Base-by-base conservation (phyloP, 2,888 invertebrate species). In the Chymomyza amoena region DNA sequence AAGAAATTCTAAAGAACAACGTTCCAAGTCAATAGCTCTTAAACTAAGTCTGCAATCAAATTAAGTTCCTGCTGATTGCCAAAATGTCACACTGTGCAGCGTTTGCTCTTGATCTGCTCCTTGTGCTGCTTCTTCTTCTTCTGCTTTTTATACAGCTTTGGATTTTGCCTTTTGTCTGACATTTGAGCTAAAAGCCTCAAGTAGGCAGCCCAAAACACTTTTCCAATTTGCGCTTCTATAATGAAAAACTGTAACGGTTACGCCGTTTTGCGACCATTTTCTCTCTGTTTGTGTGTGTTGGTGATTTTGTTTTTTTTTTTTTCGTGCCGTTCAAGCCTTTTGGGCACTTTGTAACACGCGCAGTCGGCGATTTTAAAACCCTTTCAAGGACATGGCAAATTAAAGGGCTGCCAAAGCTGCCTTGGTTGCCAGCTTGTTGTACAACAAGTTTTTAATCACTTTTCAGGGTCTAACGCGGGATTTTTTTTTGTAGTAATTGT, bases 111-210 rank as follows among this genome's bases (percentile, higher is more conserved):
- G 32, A 32, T 9, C 32, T 7, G 32, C 39, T 45, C 4, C 39
- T 13, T 45, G 13, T 45, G 10, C 39, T 13, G 13, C 39, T 45
- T 45, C 39, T 45, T 13, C 39, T 10, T 45, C 13, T 45, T 3
- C 39, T 45, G 13, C 39, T 13, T 10, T 13, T 45, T 45, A 13
- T 13, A 45, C 39, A 45, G 39, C 39, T 45, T 45, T 45, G 13
- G 39, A 45, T 20, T 54, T 39, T 52, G 28, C 62, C 76, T 73
- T 86, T 83, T 84, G 87, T 84, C 75, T 70, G 72, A 78, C 79
- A 88, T 88, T 82, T 86, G 79, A 73, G 81, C 86, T 79, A 84
- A 88, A 88, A 84, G 88, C 88, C 81, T 88, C 88, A 84, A 83
- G 88, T 83, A 87, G 73, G 57, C 20, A 18, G 76, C 77, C 88